Evolutionary conservation across 2,113 vertebrate species (phyloP), one percentile per base, ranked within the genome.

Genomic region (Cettia cetti): DNA sequence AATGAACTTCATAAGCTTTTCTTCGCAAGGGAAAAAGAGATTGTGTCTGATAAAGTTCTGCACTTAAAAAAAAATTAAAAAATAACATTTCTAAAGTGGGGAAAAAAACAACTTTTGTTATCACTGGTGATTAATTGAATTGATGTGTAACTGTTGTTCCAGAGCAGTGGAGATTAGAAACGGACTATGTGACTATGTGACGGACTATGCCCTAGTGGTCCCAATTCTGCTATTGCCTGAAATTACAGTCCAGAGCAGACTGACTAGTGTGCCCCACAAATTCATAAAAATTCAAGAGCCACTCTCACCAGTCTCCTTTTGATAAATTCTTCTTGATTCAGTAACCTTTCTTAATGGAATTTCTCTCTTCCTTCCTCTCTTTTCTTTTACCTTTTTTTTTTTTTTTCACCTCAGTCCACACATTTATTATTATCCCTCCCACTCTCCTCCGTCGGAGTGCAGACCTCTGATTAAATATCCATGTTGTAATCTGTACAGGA

Each of bases 301-400:
- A 78, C 80, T 96, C 86, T 91, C 95, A 86, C 86, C 76, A 95
- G 83, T 79, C 96, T 93, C 39, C 76, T 92, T 97, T 93, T 97
- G 94, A 97, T 97, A 83, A 97, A 95, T 97, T 96, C 89, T 97
- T 95, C 96, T 97, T 97, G 96, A 98, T 98, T 98, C 96, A 92
- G 90, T 98, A 97, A 96, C 87, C 95, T 96, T 97, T 96, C 75
- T 94, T 97, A 95, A 97, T 98, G 92, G 85, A 95, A 91, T 97
- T 97, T 97, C 74, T 97, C 84, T 96, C 92, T 89, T 78, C 92
- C 75, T 93, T 77, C 35, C 56, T 74, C 53, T 80, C 85, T 93
- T 96, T 96, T 95, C 30, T 89, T 95, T 92, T 77, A 65, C 37
- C 18, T 7, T 45, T 91, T 90, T 91, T 7, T 45, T 91, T 90